These are phyloP conservation scores for Clostera curtula DNA, from an alignment of 2,888 invertebrate genomes.

Conservation along the genomic window DNA sequence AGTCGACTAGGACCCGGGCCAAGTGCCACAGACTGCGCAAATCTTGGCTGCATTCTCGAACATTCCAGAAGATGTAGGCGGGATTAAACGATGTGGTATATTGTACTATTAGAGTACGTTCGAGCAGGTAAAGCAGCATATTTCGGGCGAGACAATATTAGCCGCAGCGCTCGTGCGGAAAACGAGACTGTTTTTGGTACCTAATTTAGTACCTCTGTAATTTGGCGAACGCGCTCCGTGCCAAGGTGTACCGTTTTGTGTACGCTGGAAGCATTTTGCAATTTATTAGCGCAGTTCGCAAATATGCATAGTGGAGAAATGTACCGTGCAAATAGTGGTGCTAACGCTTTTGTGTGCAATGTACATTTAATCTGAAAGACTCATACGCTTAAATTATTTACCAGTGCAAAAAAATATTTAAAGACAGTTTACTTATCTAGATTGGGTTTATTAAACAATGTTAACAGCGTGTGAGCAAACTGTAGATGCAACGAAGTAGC, in stretches of 20 bases:
- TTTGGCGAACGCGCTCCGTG: slow-evolving; percentile 50
- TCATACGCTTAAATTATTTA: too few relatives aligned
- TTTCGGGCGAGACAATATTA: slow-evolving; percentile 71
- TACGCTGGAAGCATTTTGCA: slow-evolving; percentile 43
- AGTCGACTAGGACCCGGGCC: slow-evolving; percentile 63
- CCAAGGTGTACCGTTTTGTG: slow-evolving; percentile 34
- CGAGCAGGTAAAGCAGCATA: slow-evolving; percentile 67
- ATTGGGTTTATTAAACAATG: too few relatives aligned
- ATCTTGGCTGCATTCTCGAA: slow-evolving; percentile 69
- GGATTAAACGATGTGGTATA: slow-evolving; percentile 70
- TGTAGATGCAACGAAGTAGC: too few relatives aligned
- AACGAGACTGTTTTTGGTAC: slow-evolving; percentile 67
- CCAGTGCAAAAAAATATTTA: too few relatives aligned
- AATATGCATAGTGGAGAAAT: slow-evolving; percentile 43
- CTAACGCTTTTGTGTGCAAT: slow-evolving; percentile 20
- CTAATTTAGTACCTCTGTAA: slow-evolving; percentile 65
- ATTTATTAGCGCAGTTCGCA: slow-evolving; percentile 45
- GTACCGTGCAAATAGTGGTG: slow-evolving; percentile 29
- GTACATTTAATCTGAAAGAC: too few relatives aligned
- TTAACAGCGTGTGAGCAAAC: too few relatives aligned
- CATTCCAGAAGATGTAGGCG: slow-evolving; percentile 68
- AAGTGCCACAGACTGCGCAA: slow-evolving; percentile 64
- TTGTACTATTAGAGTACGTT: slow-evolving; percentile 68
- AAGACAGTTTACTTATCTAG: too few relatives aligned
- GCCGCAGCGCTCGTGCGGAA: slow-evolving; percentile 77